Base-by-base conservation (phyloP, 2,113 vertebrate genomes). In the Telmatochromis sp. region DNA sequence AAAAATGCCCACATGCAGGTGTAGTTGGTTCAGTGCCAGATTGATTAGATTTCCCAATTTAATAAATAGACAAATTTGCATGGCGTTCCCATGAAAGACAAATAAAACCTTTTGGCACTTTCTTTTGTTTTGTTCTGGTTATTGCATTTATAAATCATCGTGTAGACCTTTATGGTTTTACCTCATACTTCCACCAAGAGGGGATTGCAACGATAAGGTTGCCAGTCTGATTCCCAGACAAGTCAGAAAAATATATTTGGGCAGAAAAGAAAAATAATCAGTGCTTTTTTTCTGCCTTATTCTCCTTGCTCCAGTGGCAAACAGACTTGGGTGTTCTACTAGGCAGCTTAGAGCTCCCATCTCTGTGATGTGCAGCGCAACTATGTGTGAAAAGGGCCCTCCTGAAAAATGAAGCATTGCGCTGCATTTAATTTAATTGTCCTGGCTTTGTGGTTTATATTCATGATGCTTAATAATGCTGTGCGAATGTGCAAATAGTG, bases 401-500 rank as follows among this genome's bases (percentile, higher is more conserved):
- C 10, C 45, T 31, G 21, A 80, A 75, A 80, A 85, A 63, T 21
- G 7, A 54, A 37, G 51, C 51, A 54, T 65, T 80, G 15, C 15
- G 40, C 19, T 47, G 9, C 14, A 9, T 35, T 57, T 91, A 40
- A 87, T 91, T 85, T 23, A 9, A 81, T 88, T 81, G 57, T 26
- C 11, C 33, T 11, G 51, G 45, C 63, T 81, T 47, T 35, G 33
- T 31, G 33, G 40, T 53, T 57, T 81, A 51, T 85, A n/a, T 80
- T 83, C 23, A 19, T 37, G 14, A 17, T 28, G 9, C 23, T 68
- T 7, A 14, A 83, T 75, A 55, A 63, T 33, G 17, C 21, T 31
- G 53, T 85, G 26, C 11, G 23, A 87, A 55, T 87, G 91, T 89
- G 60, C 75, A 89, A 88, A 92, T 89, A 89, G 45, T 51, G 26